Evolutionary conservation across 2,888 invertebrate species (phyloP), one percentile per base, ranked within the genome.

Genomic region (Eupsilia transversa): DNA sequence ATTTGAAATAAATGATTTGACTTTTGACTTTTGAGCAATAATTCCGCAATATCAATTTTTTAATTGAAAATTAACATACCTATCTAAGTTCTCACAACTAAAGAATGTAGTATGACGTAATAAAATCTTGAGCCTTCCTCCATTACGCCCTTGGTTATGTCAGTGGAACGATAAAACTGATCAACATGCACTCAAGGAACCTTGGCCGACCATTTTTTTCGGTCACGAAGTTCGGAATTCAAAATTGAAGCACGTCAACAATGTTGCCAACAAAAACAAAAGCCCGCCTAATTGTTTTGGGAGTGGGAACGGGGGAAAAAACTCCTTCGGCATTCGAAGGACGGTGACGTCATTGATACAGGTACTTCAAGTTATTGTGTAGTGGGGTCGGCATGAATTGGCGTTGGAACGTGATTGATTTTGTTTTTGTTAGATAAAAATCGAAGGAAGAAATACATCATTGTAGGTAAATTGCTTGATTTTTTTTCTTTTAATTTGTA

Each of bases 251-350:
- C 80, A 86, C 88, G 90, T 89, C 90, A 84, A 88, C 89, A 89
- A 89, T 89, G 89, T 79, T 84, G 79, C 85, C 83, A 91, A 92
- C 89, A 93, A 93, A 94, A 94, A 94, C 92, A 93, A 94, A 93
- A 91, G 89, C 84, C 78, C 86, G 88, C 89, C 87, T 93, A 94
- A 94, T 94, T 93, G 92, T 93, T 94, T 93, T 87, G 92, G 92
- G 92, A 88, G 88, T 88, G 89, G 90, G 90, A 92, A 89, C 87
- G 89, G 86, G 76, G 85, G 86, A 88, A 92, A 79, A 92, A 93
- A 92, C 92, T 91, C 90, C 92, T 90, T 87, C 89, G 94, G 94
- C 89, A 95, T 94, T 91, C 91, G 94, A 94, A 95, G 94, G 94
- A 91, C 93, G 92, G 76, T 95, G 94, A 95, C 94, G 95, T 94